Evolutionary conservation across 2,888 invertebrate genomes (phyloP), one percentile per base, ranked within the genome.

Genomic region (Formica aserva): DNA sequence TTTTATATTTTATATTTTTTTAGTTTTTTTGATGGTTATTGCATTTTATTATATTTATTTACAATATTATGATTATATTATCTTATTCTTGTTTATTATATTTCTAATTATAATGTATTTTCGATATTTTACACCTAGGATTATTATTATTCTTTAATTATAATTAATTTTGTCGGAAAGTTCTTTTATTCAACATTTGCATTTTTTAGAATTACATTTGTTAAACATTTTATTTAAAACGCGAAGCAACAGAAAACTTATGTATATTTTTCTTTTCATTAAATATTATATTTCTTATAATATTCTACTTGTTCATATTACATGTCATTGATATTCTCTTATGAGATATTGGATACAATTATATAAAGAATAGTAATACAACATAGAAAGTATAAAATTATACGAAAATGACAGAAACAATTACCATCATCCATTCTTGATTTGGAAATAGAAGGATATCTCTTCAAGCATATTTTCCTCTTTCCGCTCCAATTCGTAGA

Each of bases 401-500:
- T 5, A 29, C 18, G 35, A 22, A 35, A 45, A 22, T 41, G 5
- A 6, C 26, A 38, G 11, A 22, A 38, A 15, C n/a, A 75, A 15
- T 38, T 38, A 66, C 13, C 52, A 18, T 78, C 41, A 69, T 69
- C 55, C 5, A 78, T 35, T 69, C 22, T 29, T 18, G 72, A 45
- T 2, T 32, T n/a, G 26, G 18, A 55, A 52, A n/a, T 35, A 32
- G 22, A 48, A 45, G 32, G 22, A 52, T 66, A 45, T 65, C 67
- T 55, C 52, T 35, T 4, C 8, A 22, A 76, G 26, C 52, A 48
- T 29, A 38, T 71, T 71, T 71, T 55, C 52, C 29, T 69, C 72
- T 80, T 72, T 80, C 35, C 45, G 72, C 78, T 72, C 45, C 60
- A 71, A 72, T 35, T 45, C 45, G 13, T 22, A 57, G 57, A 57